Evolutionary conservation across 2,113 vertebrate species (phyloP).

Genomic region (Dicaeum eximium): DNA sequence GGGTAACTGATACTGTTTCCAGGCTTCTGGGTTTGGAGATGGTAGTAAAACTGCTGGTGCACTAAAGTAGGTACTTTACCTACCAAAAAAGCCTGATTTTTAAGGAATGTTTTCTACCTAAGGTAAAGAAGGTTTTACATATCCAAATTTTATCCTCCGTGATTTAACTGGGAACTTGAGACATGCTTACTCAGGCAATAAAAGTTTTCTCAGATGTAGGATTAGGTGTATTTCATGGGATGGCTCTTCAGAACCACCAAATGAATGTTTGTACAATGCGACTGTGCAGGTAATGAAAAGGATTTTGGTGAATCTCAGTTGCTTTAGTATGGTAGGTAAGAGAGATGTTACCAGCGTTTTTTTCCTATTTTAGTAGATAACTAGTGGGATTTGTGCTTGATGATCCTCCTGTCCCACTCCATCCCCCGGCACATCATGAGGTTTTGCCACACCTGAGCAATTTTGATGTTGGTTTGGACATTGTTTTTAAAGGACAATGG

Average conservation of each 20-base stretch:
- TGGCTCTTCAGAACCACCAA: neutral
- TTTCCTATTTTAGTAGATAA: neutral
- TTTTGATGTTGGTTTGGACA: neutral
- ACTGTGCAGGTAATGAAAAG: neutral
- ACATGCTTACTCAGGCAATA: rapidly evolving
- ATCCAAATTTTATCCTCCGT: neutral
- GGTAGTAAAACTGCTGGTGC: neutral
- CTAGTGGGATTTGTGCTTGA: neutral
- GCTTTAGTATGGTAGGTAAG: neutral
- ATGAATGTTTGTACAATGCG: neutral
- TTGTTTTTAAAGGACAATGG: neutral
- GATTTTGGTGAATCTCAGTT: neutral
- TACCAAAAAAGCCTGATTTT: neutral
- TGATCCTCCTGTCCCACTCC: neutral
- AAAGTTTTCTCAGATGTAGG: neutral
- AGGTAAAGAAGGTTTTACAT: neutral
- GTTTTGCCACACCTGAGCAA: neutral
- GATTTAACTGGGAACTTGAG: neutral
- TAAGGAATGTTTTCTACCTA: neutral
- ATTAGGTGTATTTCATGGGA: neutral
- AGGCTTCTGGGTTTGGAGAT: neutral
- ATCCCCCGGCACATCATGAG: rapidly evolving
- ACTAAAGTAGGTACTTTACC: neutral
- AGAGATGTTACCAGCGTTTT: rapidly evolving
- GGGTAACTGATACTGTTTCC: neutral